Base-by-base conservation (phyloP, 2,888 invertebrate species). In the Dynastes hyllus region DNA sequence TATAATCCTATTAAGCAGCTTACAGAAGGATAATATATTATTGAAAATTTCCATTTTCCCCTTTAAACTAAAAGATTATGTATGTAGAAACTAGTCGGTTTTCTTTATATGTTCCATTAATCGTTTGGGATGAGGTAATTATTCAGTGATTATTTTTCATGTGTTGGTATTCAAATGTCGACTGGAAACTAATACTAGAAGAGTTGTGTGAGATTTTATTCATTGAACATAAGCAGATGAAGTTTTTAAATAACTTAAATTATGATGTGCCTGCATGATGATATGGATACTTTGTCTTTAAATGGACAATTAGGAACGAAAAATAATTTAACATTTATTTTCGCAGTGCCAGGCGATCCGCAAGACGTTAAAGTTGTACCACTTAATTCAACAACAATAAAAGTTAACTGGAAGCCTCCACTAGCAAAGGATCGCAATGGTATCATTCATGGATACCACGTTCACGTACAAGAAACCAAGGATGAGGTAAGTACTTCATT, bases 311-410 rank as follows among this genome's bases (percentile, higher is more conserved):
- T 16, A 22, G 6, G 76, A 58, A 61, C 58, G 51, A 11, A 16
- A 27, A 77, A 71, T 73, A 66, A 81, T 80, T n/a, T 16, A 16
- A 22, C 13, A 22, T 77, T 37, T 78, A 51, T 79, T 78, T 89
- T 91, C 91, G 90, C 93, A 99, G 99, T 99, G 92, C 99, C 99
- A 85, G 98, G 98, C 83, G 96, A 98, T 90, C 99, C 99, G 69
- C 95, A 96, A 89, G 96, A 97, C 86, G 97, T 99, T 82, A 94
- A 95, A 89, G 95, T 95, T 63, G 93, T 92, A 81, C 93, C 96
- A 29, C 92, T 98, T 87, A 99, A 98, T 91, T 98, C 99, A 0
- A 98, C 98, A n/a, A 94, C 98, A 53, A 94, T 99, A 83, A 95
- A 95, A 88, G 97, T 99, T 75, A 93, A 94, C 81, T 99, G 99